Evolutionary conservation across 2,113 vertebrate species (phyloP), one percentile per base, ranked within the genome.

Genomic region (Mohoua ochrocephala): DNA sequence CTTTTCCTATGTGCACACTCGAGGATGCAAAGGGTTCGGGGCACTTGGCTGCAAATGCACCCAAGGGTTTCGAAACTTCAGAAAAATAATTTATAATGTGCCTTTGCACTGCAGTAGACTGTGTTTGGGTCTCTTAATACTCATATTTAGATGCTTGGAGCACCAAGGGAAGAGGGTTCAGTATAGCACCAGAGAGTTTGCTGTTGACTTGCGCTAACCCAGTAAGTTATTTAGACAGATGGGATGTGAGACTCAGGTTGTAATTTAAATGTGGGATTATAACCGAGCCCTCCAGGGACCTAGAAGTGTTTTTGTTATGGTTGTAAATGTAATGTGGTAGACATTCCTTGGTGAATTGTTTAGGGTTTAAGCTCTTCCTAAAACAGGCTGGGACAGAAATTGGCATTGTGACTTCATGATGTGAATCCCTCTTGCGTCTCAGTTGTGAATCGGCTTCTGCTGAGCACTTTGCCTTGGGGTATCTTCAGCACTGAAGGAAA

Each of bases 311-410:
- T 87, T 86, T 74, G 28, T 60, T 89, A 20, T 64, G 37, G 18
- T 41, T 91, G 27, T 81, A 93, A 91, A 68, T 59, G 41, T 68
- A 67, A 80, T 69, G 33, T 71, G 60, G 35, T 67, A 74, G 42
- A 68, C 15, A 3, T 68, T 83, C 39, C 52, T 64, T 86, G 69
- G 68, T 75, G 56, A 74, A 45, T 59, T 7, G 3, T 89, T 91
- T 35, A 54, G 67, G 22, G 37, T 74, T 95, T 90, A 88, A 96
- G 23, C 16, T 67, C 39, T 86, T 87, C 60, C n/a, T 91, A 56
- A 78, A 61, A 47, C 31, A 69, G 26, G 2, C 7, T 78, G 52
- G 74, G 49, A 84, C 39, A 91, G 80, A 81, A 95, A 69, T 10
- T 35, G 30, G 15, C 22, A 31, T 16, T 39, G 13, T 88, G 44